Base-by-base conservation (phyloP, 2,888 invertebrate genomes). In the Harmothoe impar region DNA sequence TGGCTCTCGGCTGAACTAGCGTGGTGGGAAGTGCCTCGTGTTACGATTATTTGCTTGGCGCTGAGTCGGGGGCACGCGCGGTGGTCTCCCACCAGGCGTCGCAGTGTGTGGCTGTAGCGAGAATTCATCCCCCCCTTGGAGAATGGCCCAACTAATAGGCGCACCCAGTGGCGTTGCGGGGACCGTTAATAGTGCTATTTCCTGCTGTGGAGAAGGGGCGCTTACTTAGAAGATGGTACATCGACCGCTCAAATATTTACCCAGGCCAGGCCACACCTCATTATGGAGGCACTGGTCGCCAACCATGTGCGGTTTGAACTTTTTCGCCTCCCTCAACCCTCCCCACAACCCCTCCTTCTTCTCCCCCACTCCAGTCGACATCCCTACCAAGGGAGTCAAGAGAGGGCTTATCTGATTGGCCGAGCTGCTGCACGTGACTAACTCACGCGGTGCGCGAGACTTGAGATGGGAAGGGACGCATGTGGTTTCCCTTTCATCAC, bases 171-270 rank as follows among this genome's bases (percentile, higher is more conserved):
- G 81, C 81, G 81, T 33, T 43, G 43, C 35, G 35, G 81, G 43
- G 81, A 33, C 81, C 33, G 81, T 81, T 43, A 35, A 81, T 81
- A 81, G 81, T 81, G 43, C 81, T n/a, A 81, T 81, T 81, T 81
- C 81, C 81, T 81, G 81, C 81, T 1, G 43, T 15, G 12, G 43
- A 81, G 81, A 81, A n/a, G 23, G 35, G 35, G 23, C 81, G 81
- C 81, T 81, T 81, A 81, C 81, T 81, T 81, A 81, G 81, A 81
- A 20, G 81, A 33, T 43, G 35, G 43, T 43, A 33, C 81, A 25
- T 20, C 81, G 35, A 43, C 81, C 43, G 43, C 43, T 81, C 43
- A 33, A 81, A 81, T 81, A 81, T 81, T 81, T 81, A n/a, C 81
- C 81, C 35, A 81, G 43, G 35, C 43, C 81, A 33, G 81, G 81